A percentile compares a stretch with the other conserved stretches of the same genome.
These are phyloP conservation scores for Novumbra hubbsi DNA, from an alignment of 2,797 vertebrate genomes.

Conservation along the genomic window DNA sequence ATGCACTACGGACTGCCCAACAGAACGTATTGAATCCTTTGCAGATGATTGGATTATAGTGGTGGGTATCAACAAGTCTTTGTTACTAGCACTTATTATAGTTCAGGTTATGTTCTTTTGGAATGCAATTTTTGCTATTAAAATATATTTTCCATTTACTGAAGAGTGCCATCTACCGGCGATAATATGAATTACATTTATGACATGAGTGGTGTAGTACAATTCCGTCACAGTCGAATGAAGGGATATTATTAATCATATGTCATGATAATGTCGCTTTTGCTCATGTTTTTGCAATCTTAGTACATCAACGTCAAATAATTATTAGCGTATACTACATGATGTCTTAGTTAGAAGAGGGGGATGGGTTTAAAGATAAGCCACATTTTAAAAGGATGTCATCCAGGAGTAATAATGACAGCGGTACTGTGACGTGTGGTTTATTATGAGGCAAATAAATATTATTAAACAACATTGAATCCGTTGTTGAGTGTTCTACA, in stretches of 20 bases:
- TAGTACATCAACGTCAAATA: neutral
- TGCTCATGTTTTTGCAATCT: conserved; percentile 12
- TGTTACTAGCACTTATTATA: too few relatives aligned
- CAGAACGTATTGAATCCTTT: too few relatives aligned
- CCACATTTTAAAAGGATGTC: neutral
- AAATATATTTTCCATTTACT: neutral
- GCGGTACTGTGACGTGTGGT: neutral
- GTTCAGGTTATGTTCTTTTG: too few relatives aligned
- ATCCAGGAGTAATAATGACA: neutral
- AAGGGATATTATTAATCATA: neutral
- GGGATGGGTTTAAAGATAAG: neutral
- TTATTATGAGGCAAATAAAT: neutral
- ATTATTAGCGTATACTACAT: conserved; percentile 11
- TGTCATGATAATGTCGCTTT: neutral
- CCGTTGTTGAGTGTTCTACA: neutral
- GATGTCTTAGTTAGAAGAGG: neutral
- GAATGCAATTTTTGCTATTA: too few relatives aligned
- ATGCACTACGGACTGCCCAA: too few relatives aligned
- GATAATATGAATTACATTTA: neutral
- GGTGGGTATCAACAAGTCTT: too few relatives aligned
- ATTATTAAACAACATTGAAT: neutral
- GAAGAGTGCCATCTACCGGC: neutral
- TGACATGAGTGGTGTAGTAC: neutral
- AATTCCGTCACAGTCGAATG: neutral
- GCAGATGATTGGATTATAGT: too few relatives aligned